Evolutionary conservation across 2,113 vertebrate genomes (phyloP).

Genomic region (Epinephelus lanceolatus): DNA sequence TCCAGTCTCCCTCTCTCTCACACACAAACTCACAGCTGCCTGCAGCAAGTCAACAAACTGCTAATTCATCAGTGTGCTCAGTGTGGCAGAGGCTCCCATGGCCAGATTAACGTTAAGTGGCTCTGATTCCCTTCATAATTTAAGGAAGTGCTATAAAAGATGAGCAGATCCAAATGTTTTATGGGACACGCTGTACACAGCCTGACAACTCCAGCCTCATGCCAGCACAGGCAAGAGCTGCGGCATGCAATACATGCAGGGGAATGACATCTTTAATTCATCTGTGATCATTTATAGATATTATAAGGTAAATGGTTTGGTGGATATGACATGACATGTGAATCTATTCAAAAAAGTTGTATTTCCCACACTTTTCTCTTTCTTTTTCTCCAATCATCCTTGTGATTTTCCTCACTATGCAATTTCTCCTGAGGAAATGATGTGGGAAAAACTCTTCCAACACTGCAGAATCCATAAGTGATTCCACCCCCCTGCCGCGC

Average conservation of each 20-base stretch:
- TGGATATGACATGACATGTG: background rate
- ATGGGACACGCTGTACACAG: constrained; percentile 19
- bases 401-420: background rate
- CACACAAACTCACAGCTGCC: constrained; percentile 23
- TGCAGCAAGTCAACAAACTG: constrained; percentile 60
- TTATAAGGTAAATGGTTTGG: background rate
- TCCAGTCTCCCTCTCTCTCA: background rate
- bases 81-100: constrained; percentile 26
- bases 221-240: background rate
- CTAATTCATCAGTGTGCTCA: constrained; percentile 56
- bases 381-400: background rate
- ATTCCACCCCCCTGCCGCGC: constrained; percentile 12
- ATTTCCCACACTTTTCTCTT: background rate
- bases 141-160: constrained; percentile 41
- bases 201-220: constrained; percentile 6
- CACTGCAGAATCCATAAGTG: background rate
- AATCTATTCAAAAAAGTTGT: background rate
- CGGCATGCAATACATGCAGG: background rate
- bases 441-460: constrained; percentile 14
- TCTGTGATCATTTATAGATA: constrained; percentile 8
- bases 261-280: constrained; percentile 24
- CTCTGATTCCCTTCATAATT: constrained; percentile 54
- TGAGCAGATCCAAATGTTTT: constrained; percentile 42
- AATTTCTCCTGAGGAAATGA: constrained; percentile 11
- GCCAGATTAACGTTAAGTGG: constrained; percentile 34